These are phyloP conservation scores for Drosophila hydei DNA, from an alignment of 1,140 invertebrate species.

Conservation along the genomic window DNA sequence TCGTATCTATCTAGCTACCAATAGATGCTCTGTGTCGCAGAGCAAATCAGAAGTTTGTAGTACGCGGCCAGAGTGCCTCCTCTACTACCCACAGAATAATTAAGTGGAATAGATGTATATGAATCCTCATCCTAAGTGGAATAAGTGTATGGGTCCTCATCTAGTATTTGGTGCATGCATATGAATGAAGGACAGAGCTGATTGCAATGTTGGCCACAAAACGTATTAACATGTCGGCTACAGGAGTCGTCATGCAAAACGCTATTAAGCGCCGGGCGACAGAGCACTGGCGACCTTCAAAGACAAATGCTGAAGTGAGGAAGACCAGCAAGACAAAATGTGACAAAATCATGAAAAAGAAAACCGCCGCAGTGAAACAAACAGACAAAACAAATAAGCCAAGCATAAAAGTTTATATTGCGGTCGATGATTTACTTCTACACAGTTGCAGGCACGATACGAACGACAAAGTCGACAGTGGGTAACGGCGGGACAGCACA, in stretches of 20 bases:
- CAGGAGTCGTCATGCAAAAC: constrained; percentile 47
- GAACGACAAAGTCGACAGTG: constrained; percentile 7
- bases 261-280: constrained; percentile 26
- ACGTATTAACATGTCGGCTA: constrained; percentile 76
- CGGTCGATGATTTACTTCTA: constrained; percentile 76
- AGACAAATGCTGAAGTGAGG: constrained; percentile 33
- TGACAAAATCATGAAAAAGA: constrained; percentile 55
- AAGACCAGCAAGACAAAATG: constrained; percentile 22
- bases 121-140: no score
- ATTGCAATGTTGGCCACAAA: constrained; percentile 75
- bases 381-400: constrained; percentile 81
- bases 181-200: constrained; percentile 41
- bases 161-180: background rate
- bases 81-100: no score
- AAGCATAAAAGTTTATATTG: constrained; percentile 82
- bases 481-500: background rate
- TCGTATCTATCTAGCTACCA: no score
- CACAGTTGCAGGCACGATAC: constrained; percentile 18
- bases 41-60: background rate
- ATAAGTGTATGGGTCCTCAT: no score
- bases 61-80: no score
- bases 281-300: constrained; percentile 9
- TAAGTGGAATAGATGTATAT: no score
- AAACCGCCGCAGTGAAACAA: constrained; percentile 49
- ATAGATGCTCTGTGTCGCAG: no score